Conservation (phyloP, 1,140 invertebrate genomes). For the Halesus radiatus region DNA sequence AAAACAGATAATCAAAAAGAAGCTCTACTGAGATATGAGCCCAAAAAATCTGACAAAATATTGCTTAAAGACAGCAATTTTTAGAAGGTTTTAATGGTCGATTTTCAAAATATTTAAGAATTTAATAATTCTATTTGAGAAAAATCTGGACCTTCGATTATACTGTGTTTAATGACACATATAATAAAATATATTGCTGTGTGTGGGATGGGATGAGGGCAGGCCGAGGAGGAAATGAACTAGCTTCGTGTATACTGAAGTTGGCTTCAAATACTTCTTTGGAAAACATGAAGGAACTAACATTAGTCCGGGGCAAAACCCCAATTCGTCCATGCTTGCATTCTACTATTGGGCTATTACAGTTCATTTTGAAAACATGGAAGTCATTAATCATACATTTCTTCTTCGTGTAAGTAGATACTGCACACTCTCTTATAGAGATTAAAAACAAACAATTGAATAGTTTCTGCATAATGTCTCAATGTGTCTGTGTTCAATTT, state of each 20-base stretch:
- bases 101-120: conserved; percentile 7
- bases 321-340: no score
- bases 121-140: conserved; percentile 6
- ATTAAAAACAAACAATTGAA: neutral
- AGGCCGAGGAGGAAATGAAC: neutral
- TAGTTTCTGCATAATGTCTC: neutral
- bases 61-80: neutral
- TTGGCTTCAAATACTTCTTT: neutral
- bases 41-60: no score
- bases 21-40: no score
- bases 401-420: neutral
- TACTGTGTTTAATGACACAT: neutral
- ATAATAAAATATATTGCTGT: neutral
- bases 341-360: neutral
- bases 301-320: no score
- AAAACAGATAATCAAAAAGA: neutral
- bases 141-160: neutral
- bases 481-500: no score
- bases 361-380: neutral
- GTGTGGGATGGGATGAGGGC: neutral
- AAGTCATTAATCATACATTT: neutral
- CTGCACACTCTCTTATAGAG: neutral
- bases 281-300: neutral
- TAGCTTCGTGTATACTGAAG: neutral
- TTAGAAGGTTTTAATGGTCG: conserved; percentile 1